These are phyloP conservation scores for Lumbricus terrestris DNA, from an alignment of 2,888 invertebrate species.

Conservation along the genomic window DNA sequence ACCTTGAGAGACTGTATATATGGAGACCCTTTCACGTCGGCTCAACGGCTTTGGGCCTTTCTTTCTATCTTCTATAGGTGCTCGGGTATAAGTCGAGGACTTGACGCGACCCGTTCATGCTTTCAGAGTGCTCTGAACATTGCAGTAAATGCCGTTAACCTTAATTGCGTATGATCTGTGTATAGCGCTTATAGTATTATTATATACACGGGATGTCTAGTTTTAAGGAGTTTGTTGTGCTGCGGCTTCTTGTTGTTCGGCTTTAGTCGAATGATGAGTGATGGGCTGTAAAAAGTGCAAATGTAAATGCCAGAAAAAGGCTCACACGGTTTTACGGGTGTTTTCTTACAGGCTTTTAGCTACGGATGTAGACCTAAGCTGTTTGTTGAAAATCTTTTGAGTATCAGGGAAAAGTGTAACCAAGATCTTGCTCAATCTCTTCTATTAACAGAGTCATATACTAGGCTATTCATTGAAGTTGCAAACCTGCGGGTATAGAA, in stretches of 20 bases:
- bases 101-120: neutral
- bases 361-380: neutral
- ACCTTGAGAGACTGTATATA: neutral
- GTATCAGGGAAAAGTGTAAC: neutral
- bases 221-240: neutral
- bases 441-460: neutral
- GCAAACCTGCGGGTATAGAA: no score
- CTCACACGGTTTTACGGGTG: neutral
- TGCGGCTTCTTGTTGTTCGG: neutral
- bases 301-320: neutral
- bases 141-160: neutral
- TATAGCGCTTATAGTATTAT: no score
- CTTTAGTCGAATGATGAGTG: neutral
- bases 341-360: neutral
- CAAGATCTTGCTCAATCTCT: neutral
- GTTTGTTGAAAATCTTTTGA: neutral
- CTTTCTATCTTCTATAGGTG: no score
- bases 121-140: neutral
- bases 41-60: neutral
- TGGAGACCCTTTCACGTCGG: neutral
- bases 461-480: no score
- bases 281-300: neutral
- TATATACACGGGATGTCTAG: neutral
- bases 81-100: neutral
- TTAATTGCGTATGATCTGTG: neutral